These are phyloP conservation scores for Brassicogethes aeneus DNA, from an alignment of 2,888 invertebrate genomes.

Conservation along the genomic window DNA sequence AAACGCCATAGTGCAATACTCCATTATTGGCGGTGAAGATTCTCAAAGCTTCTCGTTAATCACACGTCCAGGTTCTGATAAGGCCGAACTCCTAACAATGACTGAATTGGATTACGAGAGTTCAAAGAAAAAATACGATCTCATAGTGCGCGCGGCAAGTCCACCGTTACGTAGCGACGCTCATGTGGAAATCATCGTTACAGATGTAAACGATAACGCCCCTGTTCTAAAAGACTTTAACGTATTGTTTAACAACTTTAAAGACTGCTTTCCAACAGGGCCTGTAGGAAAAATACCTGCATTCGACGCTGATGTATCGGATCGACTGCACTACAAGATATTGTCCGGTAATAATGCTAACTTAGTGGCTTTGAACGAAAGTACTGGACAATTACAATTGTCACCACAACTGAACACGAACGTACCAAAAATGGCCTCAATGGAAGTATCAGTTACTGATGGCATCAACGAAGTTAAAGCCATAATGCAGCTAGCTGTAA, in stretches of 20 bases:
- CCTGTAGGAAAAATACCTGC: slow-evolving; percentile 89
- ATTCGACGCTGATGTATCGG: slow-evolving; percentile 89
- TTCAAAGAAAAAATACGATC: slow-evolving; percentile 79
- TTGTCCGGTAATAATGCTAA: slow-evolving; percentile 90
- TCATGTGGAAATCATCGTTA: slow-evolving; percentile 78
- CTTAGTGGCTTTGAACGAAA: slow-evolving; percentile 72
- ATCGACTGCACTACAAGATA: slow-evolving; percentile 73
- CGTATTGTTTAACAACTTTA: slow-evolving; percentile 91
- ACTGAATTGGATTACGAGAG: slow-evolving; percentile 94
- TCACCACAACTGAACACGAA: slow-evolving; percentile 93
- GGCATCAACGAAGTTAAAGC: slow-evolving; percentile 91
- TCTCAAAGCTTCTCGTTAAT: slow-evolving; percentile 77
- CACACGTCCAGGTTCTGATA: slow-evolving; percentile 71
- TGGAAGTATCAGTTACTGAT: slow-evolving; percentile 89
- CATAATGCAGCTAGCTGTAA: slow-evolving; percentile 82
- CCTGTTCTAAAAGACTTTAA: slow-evolving; percentile 84
- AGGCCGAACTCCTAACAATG: slow-evolving; percentile 81
- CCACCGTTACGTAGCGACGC: slow-evolving; percentile 84
- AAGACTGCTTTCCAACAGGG: slow-evolving; percentile 87
- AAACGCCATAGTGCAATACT: slow-evolving; percentile 88
- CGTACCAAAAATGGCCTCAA: slow-evolving; percentile 85
- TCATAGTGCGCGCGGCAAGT: slow-evolving; percentile 84
- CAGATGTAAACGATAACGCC: slow-evolving; percentile 92
- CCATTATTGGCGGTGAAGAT: slow-evolving; percentile 89
- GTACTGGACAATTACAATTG: slow-evolving; percentile 74